Conservation (phyloP, 2,888 invertebrate genomes). For the Hipparchia semele region DNA sequence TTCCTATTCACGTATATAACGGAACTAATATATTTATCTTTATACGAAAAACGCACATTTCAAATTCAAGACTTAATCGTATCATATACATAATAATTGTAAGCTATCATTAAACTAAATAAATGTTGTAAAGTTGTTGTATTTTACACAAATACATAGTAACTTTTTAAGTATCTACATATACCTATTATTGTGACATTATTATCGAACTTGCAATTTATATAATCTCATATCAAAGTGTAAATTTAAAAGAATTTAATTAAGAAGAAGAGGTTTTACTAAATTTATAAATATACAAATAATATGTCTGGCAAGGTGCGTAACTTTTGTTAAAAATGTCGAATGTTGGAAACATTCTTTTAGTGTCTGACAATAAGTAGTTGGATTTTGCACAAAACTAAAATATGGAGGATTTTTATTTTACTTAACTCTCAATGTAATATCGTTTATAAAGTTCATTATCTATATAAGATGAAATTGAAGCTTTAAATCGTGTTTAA, state of each 20-base stretch:
- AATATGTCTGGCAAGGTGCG: slow-evolving; percentile 8
- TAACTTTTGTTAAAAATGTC: slow-evolving; percentile 39
- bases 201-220: slow-evolving; percentile 30
- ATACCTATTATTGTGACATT: neutral
- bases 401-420: slow-evolving; percentile 27
- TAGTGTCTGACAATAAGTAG: slow-evolving; percentile 78
- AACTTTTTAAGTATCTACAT: slow-evolving; percentile 33
- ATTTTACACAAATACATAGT: slow-evolving; percentile 49
- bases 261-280: slow-evolving; percentile 15
- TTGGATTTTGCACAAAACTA: slow-evolving; percentile 48
- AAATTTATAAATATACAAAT: slow-evolving; percentile 14
- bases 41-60: slow-evolving; percentile 67
- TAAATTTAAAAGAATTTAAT: slow-evolving; percentile 24
- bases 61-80: slow-evolving; percentile 75
- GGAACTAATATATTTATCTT: slow-evolving; percentile 25
- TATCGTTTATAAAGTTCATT: slow-evolving; percentile 53
- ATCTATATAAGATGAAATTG: slow-evolving; percentile 66
- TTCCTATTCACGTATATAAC: slow-evolving; percentile 17
- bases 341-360: slow-evolving; percentile 69
- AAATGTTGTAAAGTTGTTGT: slow-evolving; percentile 72
- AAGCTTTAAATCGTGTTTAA: slow-evolving; percentile 80
- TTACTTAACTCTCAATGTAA: slow-evolving; percentile 45
- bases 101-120: slow-evolving; percentile 48
- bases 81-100: slow-evolving; percentile 63
- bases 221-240: slow-evolving; percentile 33